Evolutionary conservation across 92 coral and sea anemone genomes (phyloP).

Genomic region (Nematostella vectensis): DNA sequence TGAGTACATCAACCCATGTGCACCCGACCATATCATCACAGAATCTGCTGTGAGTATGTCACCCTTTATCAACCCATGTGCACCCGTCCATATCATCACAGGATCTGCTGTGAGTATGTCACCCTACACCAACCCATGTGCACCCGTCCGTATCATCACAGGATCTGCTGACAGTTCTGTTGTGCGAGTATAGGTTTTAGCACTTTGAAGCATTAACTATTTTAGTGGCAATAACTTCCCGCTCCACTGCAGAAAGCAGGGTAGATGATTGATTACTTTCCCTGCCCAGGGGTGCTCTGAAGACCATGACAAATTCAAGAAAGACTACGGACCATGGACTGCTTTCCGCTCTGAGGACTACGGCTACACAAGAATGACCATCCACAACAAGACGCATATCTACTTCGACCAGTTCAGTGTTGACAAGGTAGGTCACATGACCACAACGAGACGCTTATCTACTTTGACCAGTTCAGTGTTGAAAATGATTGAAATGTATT

Average conservation of each 20-base stretch:
- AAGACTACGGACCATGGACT: conserved; percentile 69
- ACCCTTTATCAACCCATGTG: conserved; percentile 86
- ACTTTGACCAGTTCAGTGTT: not conserved
- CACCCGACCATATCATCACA: conserved; percentile 89
- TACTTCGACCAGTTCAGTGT: conserved; percentile 87
- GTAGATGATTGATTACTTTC: too few relatives aligned
- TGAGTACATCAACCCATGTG: conserved; percentile 92
- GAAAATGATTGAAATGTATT: not conserved
- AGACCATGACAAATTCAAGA: conserved; percentile 61
- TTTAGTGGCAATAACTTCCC: too few relatives aligned
- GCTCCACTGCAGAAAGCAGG: too few relatives aligned
- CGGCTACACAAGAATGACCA: conserved; percentile 70
- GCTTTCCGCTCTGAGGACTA: conserved; percentile 83
- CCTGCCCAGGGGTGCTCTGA: conserved; percentile 87
- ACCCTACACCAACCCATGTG: conserved; percentile 88
- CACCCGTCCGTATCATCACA: conserved; percentile 89
- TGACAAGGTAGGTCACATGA: conserved; percentile 46
- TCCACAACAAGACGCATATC: conserved; percentile 68
- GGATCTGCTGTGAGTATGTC: conserved; percentile 81
- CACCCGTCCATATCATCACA: conserved; percentile 90
- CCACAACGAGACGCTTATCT: too few relatives aligned
- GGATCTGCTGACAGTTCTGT: conserved; percentile 85
- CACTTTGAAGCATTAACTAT: not conserved
- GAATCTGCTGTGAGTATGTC: conserved; percentile 80
- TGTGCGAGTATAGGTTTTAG: not conserved